These are phyloP conservation scores for Cerastoderma edule DNA, from an alignment of 2,888 invertebrate species.

Conservation along the genomic window DNA sequence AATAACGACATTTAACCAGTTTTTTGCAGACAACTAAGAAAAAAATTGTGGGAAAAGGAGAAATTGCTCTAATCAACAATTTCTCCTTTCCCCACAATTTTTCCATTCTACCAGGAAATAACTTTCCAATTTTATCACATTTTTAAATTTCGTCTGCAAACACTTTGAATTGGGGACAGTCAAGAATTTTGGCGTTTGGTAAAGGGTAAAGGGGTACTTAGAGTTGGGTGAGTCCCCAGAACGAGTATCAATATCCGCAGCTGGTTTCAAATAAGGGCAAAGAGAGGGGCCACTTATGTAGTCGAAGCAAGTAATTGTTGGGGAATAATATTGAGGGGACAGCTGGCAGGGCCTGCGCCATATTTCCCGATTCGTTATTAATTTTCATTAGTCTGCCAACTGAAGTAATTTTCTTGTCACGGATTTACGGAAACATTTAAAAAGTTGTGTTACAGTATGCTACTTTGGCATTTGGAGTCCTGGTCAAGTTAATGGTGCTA, in stretches of 20 bases:
- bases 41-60: too few species aligned
- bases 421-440: not conserved
- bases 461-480: too few species aligned
- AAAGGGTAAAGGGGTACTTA: not conserved
- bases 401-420: slow-evolving; percentile 19
- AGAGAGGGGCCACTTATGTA: slow-evolving; percentile 9
- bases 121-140: too few species aligned
- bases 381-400: slow-evolving; percentile 24
- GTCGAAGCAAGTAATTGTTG: slow-evolving; percentile 19
- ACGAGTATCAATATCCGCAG: slow-evolving; percentile 19
- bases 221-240: not conserved
- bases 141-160: too few species aligned
- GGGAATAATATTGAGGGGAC: slow-evolving; percentile 24
- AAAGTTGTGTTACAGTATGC: too few species aligned
- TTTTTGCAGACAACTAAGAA: too few species aligned
- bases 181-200: not conserved
- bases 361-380: slow-evolving; percentile 22
- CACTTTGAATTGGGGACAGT: too few species aligned
- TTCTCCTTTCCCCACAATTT: too few species aligned
- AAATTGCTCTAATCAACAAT: too few species aligned
- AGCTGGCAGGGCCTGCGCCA: slow-evolving; percentile 14
- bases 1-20: too few species aligned
- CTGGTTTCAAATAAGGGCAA: slow-evolving; percentile 16
- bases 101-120: too few species aligned
- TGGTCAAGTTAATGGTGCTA: too few species aligned